Percentiles rank a stretch among this genome's conserved stretches.
These are phyloP conservation scores for Bicyclus anynana DNA, from an alignment of 1,140 invertebrate species.

Conservation along the genomic window DNA sequence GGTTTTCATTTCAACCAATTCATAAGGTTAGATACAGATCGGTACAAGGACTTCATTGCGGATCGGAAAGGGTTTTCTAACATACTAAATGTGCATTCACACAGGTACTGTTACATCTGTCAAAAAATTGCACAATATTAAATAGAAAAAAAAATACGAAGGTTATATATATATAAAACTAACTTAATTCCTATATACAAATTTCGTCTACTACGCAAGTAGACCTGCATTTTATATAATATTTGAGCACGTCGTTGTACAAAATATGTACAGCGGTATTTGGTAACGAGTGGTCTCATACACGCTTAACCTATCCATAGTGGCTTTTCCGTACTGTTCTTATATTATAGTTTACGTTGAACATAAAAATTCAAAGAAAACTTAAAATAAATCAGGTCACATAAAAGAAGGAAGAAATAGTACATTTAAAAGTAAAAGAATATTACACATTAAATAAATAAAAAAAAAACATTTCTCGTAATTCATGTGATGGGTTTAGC, in stretches of 20 bases:
- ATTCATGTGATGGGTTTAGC: conserved; percentile 12
- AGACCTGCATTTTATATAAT: conserved; percentile 30
- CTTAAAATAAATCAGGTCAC: conserved; percentile 75
- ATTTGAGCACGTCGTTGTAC: conserved; percentile 47
- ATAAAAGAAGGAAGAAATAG: conserved; percentile 54
- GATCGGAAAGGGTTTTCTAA: no score
- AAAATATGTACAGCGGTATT: conserved; percentile 52
- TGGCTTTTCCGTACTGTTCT: conserved; percentile 27
- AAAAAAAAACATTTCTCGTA: conserved; percentile 35
- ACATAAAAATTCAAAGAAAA: conserved; percentile 45
- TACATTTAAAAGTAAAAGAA: conserved; percentile 10
- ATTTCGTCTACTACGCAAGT: conserved; percentile 29
- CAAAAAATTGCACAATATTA: conserved; percentile 50
- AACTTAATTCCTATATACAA: conserved; percentile 46
- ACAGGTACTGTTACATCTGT: conserved; percentile 30
- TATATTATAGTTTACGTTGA: conserved; percentile 43
- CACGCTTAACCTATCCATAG: conserved; percentile 37
- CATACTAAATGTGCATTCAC: conserved; percentile 1
- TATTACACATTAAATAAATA: conserved; percentile 41
- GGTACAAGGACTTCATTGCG: no score
- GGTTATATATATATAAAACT: conserved; percentile 30
- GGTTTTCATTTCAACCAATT: no score
- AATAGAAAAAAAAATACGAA: conserved; percentile 30
- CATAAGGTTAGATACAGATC: no score
- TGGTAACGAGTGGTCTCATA: conserved; percentile 55